A percentile compares a stretch with the other conserved stretches of the same genome.
Evolutionary conservation across 2,888 invertebrate species (phyloP).

Genomic region (Nineta flava): DNA sequence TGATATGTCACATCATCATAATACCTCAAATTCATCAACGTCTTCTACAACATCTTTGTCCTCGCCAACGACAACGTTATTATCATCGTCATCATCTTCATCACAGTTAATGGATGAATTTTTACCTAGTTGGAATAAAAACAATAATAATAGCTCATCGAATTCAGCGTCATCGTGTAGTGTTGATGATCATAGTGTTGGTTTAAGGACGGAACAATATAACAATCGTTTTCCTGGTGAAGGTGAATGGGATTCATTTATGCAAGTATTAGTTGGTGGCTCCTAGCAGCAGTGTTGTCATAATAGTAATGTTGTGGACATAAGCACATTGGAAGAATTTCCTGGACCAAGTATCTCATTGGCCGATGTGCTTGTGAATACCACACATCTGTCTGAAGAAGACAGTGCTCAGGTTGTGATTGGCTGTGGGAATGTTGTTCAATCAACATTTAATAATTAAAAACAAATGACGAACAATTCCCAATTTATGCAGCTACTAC

Average conservation of each 20-base stretch:
- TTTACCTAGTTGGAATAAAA: constrained; percentile 6
- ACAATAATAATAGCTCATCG: neutral
- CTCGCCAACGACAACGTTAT: constrained; percentile 16
- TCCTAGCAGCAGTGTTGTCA: constrained; percentile 32
- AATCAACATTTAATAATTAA: neutral
- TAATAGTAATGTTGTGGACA: constrained; percentile 2
- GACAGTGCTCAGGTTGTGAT: constrained; percentile 8
- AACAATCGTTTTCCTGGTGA: constrained; percentile 15
- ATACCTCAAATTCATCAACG: no score
- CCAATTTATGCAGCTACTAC: neutral
- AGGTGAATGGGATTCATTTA: constrained; percentile 42
- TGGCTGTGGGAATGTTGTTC: constrained; percentile 4
- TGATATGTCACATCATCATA: constrained; percentile 24
- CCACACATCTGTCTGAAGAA: constrained; percentile 3
- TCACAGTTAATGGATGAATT: constrained; percentile 7
- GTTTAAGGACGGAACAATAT: constrained; percentile 7
- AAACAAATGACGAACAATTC: neutral
- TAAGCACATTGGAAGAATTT: constrained; percentile 1
- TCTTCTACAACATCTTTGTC: constrained; percentile 13
- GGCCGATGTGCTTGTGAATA: constrained; percentile 2
- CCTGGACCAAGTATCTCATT: constrained; percentile 1
- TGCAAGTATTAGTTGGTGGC: constrained; percentile 54
- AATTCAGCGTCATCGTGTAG: constrained; percentile 3
- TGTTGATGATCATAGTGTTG: constrained; percentile 3
- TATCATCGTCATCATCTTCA: neutral